Conservation (phyloP, 2,888 invertebrate species). For the Catocala sponsa region DNA sequence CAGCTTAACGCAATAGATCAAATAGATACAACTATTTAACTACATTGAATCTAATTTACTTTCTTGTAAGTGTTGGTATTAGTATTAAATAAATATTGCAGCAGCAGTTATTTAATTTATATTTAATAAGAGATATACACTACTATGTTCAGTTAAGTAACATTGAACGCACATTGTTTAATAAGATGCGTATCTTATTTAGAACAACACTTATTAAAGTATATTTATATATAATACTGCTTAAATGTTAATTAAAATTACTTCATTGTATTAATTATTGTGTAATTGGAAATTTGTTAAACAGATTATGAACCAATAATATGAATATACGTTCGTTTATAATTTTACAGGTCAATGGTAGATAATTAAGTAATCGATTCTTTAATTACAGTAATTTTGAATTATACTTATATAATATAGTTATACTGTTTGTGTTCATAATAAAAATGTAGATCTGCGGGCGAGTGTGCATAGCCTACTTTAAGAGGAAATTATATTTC, state of each 20-base stretch:
- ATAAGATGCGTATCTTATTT: neutral
- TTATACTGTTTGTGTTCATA: constrained; percentile 9
- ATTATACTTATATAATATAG: neutral
- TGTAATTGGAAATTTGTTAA: neutral
- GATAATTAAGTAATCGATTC: neutral
- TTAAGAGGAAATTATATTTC: too few relatives aligned
- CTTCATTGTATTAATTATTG: too few relatives aligned
- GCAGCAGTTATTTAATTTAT: neutral
- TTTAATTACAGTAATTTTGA: too few relatives aligned
- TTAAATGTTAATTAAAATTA: neutral
- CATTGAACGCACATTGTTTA: constrained; percentile 7
- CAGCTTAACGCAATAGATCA: too few relatives aligned
- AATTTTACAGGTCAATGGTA: neutral
- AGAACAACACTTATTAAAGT: too few relatives aligned
- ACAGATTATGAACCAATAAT: too few relatives aligned
- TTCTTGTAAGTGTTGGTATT: too few relatives aligned
- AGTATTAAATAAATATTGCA: neutral
- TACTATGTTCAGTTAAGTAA: neutral
- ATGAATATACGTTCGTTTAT: too few relatives aligned
- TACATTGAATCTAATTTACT: too few relatives aligned
- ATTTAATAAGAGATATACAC: neutral
- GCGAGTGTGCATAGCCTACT: neutral
- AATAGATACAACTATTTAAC: too few relatives aligned
- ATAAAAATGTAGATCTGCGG: neutral
- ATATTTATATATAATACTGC: neutral